These are phyloP conservation scores for Vanessa atalanta DNA, from an alignment of 1,140 invertebrate genomes.

Conservation along the genomic window DNA sequence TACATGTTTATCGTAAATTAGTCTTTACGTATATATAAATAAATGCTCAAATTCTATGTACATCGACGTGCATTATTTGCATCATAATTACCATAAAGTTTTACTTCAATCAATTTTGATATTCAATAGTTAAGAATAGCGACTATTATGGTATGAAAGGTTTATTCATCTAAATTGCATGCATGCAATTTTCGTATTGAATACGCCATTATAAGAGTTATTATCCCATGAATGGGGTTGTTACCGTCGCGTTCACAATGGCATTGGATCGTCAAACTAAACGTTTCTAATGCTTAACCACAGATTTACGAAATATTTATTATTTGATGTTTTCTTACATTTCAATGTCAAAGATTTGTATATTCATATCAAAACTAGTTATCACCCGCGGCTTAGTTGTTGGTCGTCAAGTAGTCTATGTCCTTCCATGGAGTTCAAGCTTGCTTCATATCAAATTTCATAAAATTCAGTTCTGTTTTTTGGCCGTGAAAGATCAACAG, in stretches of 20 bases:
- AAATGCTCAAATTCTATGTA: not conserved
- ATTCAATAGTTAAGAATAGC: constrained; percentile 16
- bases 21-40: not conserved
- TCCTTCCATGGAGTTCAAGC: too few relatives aligned
- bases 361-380: too few relatives aligned
- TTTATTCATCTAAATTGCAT: not conserved
- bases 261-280: not conserved
- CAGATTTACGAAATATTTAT: not conserved
- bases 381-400: too few relatives aligned
- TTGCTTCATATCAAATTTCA: too few relatives aligned
- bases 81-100: constrained; percentile 15
- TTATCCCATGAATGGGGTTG: not conserved
- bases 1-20: not conserved
- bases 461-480: too few relatives aligned
- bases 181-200: constrained; percentile 6
- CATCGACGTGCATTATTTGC: constrained; percentile 1
- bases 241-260: not conserved
- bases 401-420: too few relatives aligned
- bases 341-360: not conserved
- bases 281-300: not conserved
- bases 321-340: not conserved
- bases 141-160: constrained; percentile 16
- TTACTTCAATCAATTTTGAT: constrained; percentile 20
- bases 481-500: too few relatives aligned
- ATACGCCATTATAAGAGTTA: constrained; percentile 6